phyloP scores from a whole-genome alignment of 2,797 vertebrate species.

The Cygnus olor region DNA sequence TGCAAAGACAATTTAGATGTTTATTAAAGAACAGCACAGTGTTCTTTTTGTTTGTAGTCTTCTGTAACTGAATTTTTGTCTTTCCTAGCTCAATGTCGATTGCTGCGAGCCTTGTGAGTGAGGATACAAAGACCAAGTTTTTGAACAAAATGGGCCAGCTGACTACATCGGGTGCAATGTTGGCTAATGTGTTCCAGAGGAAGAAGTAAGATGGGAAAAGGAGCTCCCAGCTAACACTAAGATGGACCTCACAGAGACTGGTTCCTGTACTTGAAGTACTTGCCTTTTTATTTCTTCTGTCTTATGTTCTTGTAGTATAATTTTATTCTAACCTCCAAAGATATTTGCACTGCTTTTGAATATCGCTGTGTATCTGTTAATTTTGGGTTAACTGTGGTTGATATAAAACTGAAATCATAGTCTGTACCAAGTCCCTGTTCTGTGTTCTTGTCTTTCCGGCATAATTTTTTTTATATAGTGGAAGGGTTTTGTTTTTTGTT shows the following conservation, averaged over 20 bases:
- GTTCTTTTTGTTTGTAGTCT: not conserved
- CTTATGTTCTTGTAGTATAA: conserved; percentile 83
- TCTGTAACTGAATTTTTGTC: not conserved
- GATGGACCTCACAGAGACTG: conserved; percentile 78
- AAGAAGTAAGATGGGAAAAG: conserved; percentile 87
- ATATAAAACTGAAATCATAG: conserved; percentile 83
- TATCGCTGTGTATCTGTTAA: conserved; percentile 82
- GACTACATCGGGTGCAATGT: conserved; percentile 97
- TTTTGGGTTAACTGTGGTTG: conserved; percentile 83
- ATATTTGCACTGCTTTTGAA: conserved; percentile 96
- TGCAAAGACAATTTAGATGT: not conserved
- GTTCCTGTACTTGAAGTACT: conserved; percentile 95
- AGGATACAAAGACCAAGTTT: conserved; percentile 99
- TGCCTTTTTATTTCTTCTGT: conserved; percentile 88
- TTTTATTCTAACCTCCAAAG: conserved; percentile 97
- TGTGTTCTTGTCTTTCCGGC: conserved; percentile 88
- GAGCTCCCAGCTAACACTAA: conserved; percentile 78
- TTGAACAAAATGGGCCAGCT: conserved; percentile 99
- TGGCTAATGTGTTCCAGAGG: conserved; percentile 99
- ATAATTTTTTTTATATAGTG: conserved; percentile 83
- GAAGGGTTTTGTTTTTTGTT: conserved; percentile 73
- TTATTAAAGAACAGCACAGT: not conserved
- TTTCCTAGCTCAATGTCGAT: conserved; percentile 92
- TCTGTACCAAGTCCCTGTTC: conserved; percentile 83
- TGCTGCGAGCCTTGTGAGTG: conserved; percentile 95